Base-by-base conservation (phyloP, 2,113 vertebrate species). In the Menura novaehollandiae region DNA sequence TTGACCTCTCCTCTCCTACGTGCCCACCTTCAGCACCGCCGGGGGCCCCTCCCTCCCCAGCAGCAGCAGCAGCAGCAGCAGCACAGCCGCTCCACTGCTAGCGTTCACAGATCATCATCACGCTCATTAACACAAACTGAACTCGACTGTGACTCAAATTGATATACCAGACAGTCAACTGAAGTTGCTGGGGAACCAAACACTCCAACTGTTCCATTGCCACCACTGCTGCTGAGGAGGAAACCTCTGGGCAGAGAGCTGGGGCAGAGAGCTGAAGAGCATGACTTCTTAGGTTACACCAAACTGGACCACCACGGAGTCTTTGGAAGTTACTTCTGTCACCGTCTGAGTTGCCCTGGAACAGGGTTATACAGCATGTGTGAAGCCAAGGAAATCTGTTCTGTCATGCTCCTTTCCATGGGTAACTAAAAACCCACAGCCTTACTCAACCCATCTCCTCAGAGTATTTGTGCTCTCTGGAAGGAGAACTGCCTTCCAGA, bases 101-200 rank as follows among this genome's bases (percentile, higher is more conserved):
- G 35, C 7, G 73, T 95, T 94, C 80, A 73, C 88, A 95, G 89
- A 96, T 94, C 92, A 78, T 95, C 89, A 92, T 95, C 89, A 93
- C 78, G 80, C 66, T 94, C 93, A 95, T 95, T 95, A 96, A 93
- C 77, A 89, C 73, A 95, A 74, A 89, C 76, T 75, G 84, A 93
- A 85, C 77, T 92, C 10, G 0, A 67, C 84, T 87, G 51, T 68
- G 76, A 56, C 83, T 95, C 93, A 91, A 91, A 97, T 95, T 87
- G 94, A 89, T 95, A 87, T 95, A 96, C 56, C 95, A 97, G 93
- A 95, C 64, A 81, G 86, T 89, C 83, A 92, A 78, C 64, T 91
- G 68, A 60, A 91, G 95, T 97, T 97, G 94, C 95, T 86, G 83
- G 84, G 95, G 94, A 97, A 97, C 86, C 56, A 97, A 97, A 97